Conservation (phyloP, 2,113 vertebrate genomes). For the Oreochromis aureus region DNA sequence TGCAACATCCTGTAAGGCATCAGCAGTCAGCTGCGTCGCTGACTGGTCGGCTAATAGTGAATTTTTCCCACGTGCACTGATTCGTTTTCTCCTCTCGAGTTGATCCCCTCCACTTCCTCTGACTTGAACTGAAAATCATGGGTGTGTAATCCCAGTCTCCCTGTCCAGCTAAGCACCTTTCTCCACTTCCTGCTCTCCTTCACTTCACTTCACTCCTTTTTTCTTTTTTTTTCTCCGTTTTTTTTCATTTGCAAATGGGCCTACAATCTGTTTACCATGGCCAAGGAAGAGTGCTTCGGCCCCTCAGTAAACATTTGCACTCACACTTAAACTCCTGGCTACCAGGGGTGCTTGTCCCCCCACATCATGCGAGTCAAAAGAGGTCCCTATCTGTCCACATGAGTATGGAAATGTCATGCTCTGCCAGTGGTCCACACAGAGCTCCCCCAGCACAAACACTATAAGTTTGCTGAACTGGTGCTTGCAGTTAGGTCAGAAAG, state of each 20-base stretch:
- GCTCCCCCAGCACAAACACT: not conserved
- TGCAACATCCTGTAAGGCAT: slow-evolving; percentile 51
- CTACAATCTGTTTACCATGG: slow-evolving; percentile 76
- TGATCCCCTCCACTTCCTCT: slow-evolving; percentile 63
- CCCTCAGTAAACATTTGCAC: slow-evolving; percentile 77
- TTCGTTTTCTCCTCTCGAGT: slow-evolving; percentile 57
- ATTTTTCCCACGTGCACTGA: slow-evolving; percentile 59
- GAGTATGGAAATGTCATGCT: slow-evolving; percentile 45
- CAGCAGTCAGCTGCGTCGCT: slow-evolving; percentile 22
- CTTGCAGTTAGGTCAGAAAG: not conserved
- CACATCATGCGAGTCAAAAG: slow-evolving; percentile 59
- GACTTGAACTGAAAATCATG: slow-evolving; percentile 58
- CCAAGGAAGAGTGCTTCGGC: slow-evolving; percentile 63
- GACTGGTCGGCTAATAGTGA: slow-evolving; percentile 24
- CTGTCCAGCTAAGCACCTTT: slow-evolving; percentile 69
- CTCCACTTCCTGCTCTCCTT: slow-evolving; percentile 67
- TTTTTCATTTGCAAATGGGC: slow-evolving; percentile 78
- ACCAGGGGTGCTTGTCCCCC: slow-evolving; percentile 34
- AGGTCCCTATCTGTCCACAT: slow-evolving; percentile 42
- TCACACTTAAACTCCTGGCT: slow-evolving; percentile 65
- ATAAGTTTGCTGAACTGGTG: not conserved
- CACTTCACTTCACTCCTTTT: slow-evolving; percentile 31
- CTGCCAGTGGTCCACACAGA: not conserved
- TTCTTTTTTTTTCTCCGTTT: not conserved
- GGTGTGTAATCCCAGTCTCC: slow-evolving; percentile 68